A percentile compares a stretch with the other conserved stretches of the same genome.
Conservation (phyloP, 2,888 invertebrate species). For the Hypomecis atomaria region DNA sequence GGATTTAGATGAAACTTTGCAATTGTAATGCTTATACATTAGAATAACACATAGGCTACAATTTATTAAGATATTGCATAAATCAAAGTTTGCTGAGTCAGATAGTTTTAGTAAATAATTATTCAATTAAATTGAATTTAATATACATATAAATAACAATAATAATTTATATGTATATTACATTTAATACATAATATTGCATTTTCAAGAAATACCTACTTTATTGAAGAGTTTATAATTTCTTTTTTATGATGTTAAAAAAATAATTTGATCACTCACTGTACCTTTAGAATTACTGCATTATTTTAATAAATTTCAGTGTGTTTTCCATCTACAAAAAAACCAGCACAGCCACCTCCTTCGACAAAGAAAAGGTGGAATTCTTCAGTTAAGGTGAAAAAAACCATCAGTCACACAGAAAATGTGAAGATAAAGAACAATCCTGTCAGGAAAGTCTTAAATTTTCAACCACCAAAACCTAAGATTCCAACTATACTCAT, state of each 20-base stretch:
- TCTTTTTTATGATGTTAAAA: background rate
- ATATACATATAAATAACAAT: no score
- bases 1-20: no score
- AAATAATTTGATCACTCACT: background rate
- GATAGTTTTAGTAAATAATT: no score
- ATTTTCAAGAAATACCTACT: no score
- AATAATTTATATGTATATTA: no score
- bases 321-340: conserved; percentile 51
- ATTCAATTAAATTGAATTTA: no score
- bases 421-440: conserved; percentile 62
- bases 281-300: background rate
- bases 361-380: conserved; percentile 71
- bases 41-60: no score
- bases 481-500: conserved; percentile 19
- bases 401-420: conserved; percentile 62
- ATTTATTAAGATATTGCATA: no score
- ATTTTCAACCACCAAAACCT: conserved; percentile 63
- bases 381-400: conserved; percentile 69
- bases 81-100: no score
- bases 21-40: no score
- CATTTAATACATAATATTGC: no score
- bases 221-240: no score
- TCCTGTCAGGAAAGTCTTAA: conserved; percentile 71
- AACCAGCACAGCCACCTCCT: conserved; percentile 42
- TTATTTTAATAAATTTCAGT: conserved; percentile 52